Base-by-base conservation (phyloP, 1,140 invertebrate species). In the Trinorchestia longiramus region DNA sequence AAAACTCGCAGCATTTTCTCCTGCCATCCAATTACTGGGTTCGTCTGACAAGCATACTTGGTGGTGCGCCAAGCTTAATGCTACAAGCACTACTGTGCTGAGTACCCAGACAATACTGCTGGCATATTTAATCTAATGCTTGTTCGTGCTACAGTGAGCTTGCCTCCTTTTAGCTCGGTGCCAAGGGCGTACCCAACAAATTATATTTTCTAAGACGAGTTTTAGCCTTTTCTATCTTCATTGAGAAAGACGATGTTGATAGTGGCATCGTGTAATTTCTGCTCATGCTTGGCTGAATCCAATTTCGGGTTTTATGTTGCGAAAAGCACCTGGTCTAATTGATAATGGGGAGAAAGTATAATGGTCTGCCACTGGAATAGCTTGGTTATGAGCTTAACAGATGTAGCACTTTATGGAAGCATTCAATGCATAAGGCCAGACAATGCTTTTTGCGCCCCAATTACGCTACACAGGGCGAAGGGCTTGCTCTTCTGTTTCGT, bases 261-360 rank as follows among this genome's bases (percentile, higher is more conserved):
- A 43, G 40, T 36, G 43, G 43, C 43, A 43, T 94, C 44, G 36
- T 47, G 40, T 94, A 94, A 94, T 94, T 94, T 94, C 92, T 45
- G 43, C 92, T 94, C 92, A 94, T 94, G 92, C 92, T 94, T 94
- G 92, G 92, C 43, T 94, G 92, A 94, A 94, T 94, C 44, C 92
- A 94, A 94, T 94, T 94, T 47, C 92, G 40, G 43, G 44, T 94
- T 94, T 94, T 94, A 44, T 47, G 92, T 45, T 94, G 92, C 43
- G 92, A 94, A 47, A 94, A 94, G 92, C 92, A 94, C 92, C 92
- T 94, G 44, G 88, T 43, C 92, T 94, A 94, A 94, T 94, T 94
- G 92, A 94, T 94, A 94, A 94, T 94, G 47, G 92, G 92, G 8
- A 44, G 92, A 43, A 92, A 94, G 92, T 47, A 43, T 45, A 45